Base-by-base conservation (phyloP, 2,888 invertebrate species). In the Eupithecia vulgata region DNA sequence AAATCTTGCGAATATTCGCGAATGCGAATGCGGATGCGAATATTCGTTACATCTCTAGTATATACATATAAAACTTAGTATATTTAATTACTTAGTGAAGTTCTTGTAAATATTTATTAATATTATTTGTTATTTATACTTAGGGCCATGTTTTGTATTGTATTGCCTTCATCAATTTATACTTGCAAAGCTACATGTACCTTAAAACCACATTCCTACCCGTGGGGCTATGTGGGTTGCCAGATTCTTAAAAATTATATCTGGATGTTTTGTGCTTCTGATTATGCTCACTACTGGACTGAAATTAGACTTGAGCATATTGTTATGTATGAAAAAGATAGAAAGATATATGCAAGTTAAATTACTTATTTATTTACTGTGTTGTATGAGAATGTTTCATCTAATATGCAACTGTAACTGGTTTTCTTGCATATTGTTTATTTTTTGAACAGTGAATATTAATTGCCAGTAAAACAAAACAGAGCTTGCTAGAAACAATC, bases 181-280 rank as follows among this genome's bases (percentile, higher is more conserved):
- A 48, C 48, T 40, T 37, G 64, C 67, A 76, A 69, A 71, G 85
- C 88, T 84, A 85, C 84, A 81, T 75, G 87, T 85, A 87, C 86
- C 87, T 89, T 77, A 25, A 13, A 65, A 75, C 87, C 88, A 84
- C 90, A 90, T 90, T 90, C 90, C 90, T 84, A 79, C 85, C 69
- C 75, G 84, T 84, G 86, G 81, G n/a, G 59, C 67, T 78, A 35
- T 78, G 80, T 71, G 67, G 52, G 62, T 64, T 72, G 72, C 52
- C 68, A 40, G n/a, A 57, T 59, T 40, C 34, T 1, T n/a, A 17
- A 17, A 62, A 62, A 62, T 17, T 17, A 40, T 40, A 64, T 37
- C 13, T 30, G 30, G 59, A 59, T 61, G 35, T 42, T 30, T n/a
- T 59, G 12, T 68, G 21, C 40, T 57, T 69, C 30, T 34, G 45